Evolutionary conservation across 1,140 invertebrate species (phyloP), one percentile per base, ranked within the genome.

Genomic region (Paralvinella palmiformis): DNA sequence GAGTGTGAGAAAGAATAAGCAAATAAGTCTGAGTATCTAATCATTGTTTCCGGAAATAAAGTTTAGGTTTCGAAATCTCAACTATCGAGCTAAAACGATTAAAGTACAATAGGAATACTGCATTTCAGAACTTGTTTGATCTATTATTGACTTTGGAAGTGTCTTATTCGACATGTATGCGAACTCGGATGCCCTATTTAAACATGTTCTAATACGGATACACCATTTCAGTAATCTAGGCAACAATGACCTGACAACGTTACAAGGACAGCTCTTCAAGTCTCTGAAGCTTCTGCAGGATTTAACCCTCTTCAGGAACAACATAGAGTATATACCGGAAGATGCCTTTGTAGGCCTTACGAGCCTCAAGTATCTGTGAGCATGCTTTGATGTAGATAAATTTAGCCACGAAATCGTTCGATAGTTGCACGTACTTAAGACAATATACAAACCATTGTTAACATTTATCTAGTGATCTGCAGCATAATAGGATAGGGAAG

Each of bases 341-440:
- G 88, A 91, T 73, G 86, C 91, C 41, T 96, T 96, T 79, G 73
- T 78, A 36, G 92, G 93, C 64, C 85, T 96, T 59, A 75, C 81
- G 3, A 86, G 84, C 62, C 84, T 97, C 13, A 88, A 94, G 84
- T 85, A 92, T 65, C 81, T 97, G 92, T 96, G 84, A 89, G 91
- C 41, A 37, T 5, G 37, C 22, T 2, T 7, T 33, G 37, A 13
- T 53, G 24, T 24, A n/a, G 24, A 13, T 53, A 53, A 13, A 53
- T 53, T 53, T n/a, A 24, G 24, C 13, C 10, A 53, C 15, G 13
- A 53, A 15, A 22, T 53, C 10, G 10, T 24, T 53, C 15, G 13
- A 53, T 53, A 53, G 10, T 53, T 53, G 15, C 13, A 15, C 13
- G 37, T 44, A 44, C n/a, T 15, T 44, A 13, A 44, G 13, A 44